Evolutionary conservation across 2,113 vertebrate species (phyloP).

Genomic region (Aphelocoma coerulescens): DNA sequence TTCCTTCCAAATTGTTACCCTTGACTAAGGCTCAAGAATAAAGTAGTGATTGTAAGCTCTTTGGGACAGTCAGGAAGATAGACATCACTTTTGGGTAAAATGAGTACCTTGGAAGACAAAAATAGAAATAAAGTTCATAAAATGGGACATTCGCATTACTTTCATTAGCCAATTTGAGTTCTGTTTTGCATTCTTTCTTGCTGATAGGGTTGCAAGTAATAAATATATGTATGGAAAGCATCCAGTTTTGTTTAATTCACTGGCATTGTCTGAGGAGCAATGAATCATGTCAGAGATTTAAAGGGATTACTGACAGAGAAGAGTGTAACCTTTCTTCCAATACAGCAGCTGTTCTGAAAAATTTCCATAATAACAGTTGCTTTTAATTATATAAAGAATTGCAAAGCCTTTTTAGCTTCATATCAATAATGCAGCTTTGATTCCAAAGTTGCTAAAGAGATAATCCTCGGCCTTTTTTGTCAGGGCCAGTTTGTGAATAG

Average conservation of each 20-base stretch:
- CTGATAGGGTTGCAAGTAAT: neutral
- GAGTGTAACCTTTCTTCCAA: constrained; percentile 48
- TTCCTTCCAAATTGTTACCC: neutral
- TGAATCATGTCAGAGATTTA: constrained; percentile 65
- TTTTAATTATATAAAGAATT: constrained; percentile 70
- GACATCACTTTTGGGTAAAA: neutral
- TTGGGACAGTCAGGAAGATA: neutral
- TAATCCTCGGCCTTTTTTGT: constrained; percentile 53
- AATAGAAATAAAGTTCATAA: neutral
- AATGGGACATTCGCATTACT: neutral
- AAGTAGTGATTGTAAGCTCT: neutral
- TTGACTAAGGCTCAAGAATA: neutral
- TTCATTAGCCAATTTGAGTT: neutral
- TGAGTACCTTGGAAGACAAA: neutral
- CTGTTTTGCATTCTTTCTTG: neutral
- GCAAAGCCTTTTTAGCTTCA: constrained; percentile 57
- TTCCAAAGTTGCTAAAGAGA: constrained; percentile 60
- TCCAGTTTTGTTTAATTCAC: constrained; percentile 33
- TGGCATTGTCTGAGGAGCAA: constrained; percentile 15
- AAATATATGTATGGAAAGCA: constrained; percentile 32
- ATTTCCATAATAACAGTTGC: constrained; percentile 61
- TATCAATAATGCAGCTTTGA: constrained; percentile 68
- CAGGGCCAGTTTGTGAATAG: constrained; percentile 36
- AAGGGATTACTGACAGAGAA: constrained; percentile 60
- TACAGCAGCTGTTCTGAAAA: constrained; percentile 57